phyloP scores from a whole-genome alignment of 2,113 vertebrate genomes.

The Equus przewalskii region DNA sequence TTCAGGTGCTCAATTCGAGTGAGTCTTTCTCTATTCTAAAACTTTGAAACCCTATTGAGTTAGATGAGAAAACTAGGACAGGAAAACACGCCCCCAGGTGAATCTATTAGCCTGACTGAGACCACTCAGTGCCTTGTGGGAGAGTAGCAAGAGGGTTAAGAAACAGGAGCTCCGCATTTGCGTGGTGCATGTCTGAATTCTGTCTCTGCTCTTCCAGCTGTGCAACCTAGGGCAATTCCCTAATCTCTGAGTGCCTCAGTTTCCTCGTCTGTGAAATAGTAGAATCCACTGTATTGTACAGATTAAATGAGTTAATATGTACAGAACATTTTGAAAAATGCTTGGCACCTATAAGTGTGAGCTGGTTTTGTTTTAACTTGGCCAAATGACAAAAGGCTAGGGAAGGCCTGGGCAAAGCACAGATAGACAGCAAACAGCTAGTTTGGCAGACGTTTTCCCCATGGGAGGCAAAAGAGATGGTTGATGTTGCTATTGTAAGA shows the following conservation, averaged over 20 bases:
- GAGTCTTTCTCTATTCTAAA: background rate
- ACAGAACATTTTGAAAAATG: background rate
- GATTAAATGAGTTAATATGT: background rate
- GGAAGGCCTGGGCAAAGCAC: constrained; percentile 10
- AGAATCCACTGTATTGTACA: background rate
- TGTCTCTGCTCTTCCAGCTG: background rate
- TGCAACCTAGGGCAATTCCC: background rate
- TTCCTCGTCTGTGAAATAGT: background rate
- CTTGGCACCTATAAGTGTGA: background rate
- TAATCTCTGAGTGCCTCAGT: background rate
- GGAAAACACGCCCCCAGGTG: background rate
- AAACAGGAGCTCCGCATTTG: background rate
- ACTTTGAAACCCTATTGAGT: background rate
- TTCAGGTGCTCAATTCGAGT: background rate
- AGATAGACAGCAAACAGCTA: constrained; percentile 52
- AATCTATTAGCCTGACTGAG: background rate
- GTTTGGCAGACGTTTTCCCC: constrained; percentile 30
- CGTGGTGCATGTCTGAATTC: background rate
- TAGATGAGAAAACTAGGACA: background rate
- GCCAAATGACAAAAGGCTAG: constrained; percentile 25
- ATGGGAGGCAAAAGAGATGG: constrained; percentile 43
- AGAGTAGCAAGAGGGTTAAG: too few species aligned
- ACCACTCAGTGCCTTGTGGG: background rate
- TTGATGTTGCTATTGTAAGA: constrained; percentile 41
- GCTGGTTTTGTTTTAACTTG: constrained; percentile 64